Evolutionary conservation across 1,140 invertebrate genomes (phyloP).

Genomic region (Holotrichia oblita): DNA sequence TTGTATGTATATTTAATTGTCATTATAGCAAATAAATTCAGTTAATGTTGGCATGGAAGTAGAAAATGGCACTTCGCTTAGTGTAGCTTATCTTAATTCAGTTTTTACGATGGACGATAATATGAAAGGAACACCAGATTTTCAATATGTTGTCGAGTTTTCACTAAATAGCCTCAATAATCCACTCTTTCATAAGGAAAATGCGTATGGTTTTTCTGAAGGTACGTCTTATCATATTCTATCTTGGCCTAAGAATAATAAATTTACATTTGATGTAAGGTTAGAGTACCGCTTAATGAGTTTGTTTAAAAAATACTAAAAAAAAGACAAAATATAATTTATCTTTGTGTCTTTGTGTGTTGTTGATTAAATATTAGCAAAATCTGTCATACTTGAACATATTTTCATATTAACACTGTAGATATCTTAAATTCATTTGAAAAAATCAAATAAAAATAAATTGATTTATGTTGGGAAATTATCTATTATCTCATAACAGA

Average conservation of each 20-base stretch:
- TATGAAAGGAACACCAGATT: slow-evolving; percentile 70
- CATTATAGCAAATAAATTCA: slow-evolving; percentile 79
- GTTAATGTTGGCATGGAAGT: slow-evolving; percentile 79
- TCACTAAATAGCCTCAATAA: slow-evolving; percentile 75
- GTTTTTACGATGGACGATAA: slow-evolving; percentile 66
- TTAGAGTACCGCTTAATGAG: too few species aligned
- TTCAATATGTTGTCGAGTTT: slow-evolving; percentile 86
- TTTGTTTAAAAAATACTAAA: too few species aligned
- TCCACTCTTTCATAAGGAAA: slow-evolving; percentile 73
- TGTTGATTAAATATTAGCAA: too few species aligned
- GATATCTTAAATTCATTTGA: too few species aligned
- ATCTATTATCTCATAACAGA: too few species aligned
- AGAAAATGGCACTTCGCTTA: slow-evolving; percentile 68
- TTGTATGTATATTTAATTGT: neutral
- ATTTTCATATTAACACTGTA: too few species aligned
- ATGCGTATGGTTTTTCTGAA: slow-evolving; percentile 37
- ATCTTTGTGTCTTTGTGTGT: too few species aligned
- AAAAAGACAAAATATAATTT: too few species aligned
- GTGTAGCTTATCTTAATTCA: slow-evolving; percentile 71
- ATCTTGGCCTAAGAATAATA: neutral
- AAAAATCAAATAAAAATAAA: too few species aligned
- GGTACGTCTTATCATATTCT: slow-evolving; percentile 16
- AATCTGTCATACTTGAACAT: too few species aligned
- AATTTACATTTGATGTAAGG: too few species aligned
- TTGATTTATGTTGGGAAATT: too few species aligned